Conservation (phyloP, 2,797 vertebrate species). For the Liparis tanakae region DNA sequence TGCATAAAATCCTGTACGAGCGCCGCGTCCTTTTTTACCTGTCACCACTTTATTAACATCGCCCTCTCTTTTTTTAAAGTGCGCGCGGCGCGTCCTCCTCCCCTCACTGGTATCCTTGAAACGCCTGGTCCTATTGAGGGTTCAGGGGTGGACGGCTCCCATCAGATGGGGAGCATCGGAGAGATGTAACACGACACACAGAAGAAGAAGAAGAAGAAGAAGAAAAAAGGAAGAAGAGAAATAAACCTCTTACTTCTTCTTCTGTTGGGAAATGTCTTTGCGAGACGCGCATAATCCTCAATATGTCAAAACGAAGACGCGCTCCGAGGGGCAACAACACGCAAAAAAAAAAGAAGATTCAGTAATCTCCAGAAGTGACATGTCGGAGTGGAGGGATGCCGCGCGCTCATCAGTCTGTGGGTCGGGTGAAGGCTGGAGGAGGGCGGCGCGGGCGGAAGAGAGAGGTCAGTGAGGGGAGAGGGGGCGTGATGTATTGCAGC, state of each 20-base stretch:
- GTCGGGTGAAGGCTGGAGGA: conserved; percentile 40
- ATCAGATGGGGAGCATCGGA: conserved; percentile 7
- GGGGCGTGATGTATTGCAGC: conserved; percentile 71
- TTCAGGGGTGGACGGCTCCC: conserved; percentile 19
- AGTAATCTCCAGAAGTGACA: conserved; percentile 33
- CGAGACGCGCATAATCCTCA: conserved; percentile 16
- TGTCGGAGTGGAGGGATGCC: conserved; percentile 44
- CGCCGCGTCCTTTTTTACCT: conserved; percentile 22
- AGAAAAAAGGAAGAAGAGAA: background rate
- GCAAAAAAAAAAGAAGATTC: background rate
- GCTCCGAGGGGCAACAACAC: background rate
- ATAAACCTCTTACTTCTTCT: background rate
- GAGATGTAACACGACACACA: conserved; percentile 1
- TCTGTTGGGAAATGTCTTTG: background rate
- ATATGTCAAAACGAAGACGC: background rate
- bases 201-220: too few relatives aligned
- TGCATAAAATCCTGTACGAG: background rate
- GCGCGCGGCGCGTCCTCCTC: background rate
- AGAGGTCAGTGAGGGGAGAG: conserved; percentile 27
- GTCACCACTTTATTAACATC: background rate
- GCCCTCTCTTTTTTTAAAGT: background rate
- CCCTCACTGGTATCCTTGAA: conserved; percentile 1
- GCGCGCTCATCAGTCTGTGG: conserved; percentile 51
- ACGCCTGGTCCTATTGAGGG: conserved; percentile 19
- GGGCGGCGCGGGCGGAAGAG: conserved; percentile 39